Base-by-base conservation (phyloP, 2,113 vertebrate species). In the Ia io region DNA sequence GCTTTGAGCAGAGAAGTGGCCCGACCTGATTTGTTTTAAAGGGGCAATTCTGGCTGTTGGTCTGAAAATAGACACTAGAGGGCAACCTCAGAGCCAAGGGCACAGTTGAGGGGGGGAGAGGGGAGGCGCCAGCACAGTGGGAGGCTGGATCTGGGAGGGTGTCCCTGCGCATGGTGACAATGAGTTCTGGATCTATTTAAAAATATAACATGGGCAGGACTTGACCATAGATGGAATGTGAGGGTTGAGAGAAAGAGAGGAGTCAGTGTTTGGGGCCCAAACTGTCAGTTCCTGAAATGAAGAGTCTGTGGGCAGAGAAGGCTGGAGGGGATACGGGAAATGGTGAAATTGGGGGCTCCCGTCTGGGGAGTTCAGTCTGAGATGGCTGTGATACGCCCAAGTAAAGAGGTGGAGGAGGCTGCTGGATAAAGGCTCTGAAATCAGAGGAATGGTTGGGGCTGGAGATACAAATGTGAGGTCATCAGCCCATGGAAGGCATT, bases 91-190 rank as follows among this genome's bases (percentile, higher is more conserved):
- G 4, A 16, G 25, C 23, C 32, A 6, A 5, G 17, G 25, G 22
- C 6, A 9, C 4, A 3, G 3, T 18, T 9, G 28, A 30, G 53
- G 73, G 49, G 28, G 17, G 51, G 17, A 2, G 17, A 6, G 6
- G 51, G 51, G 51, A 1, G 5, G 17, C 20, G 4, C 5, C 13
- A 14, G 5, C 2, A 1, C 14, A 51, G 42, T 7, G 12, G 1
- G 32, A 8, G 2, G 35, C 40, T 79, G 37, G 22, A 49, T 16
- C 32, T 47, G 40, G 30, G 3, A 4, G 8, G 10, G 32, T 61
- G 40, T 59, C 37, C 1, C 2, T 9, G 22, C 28, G 9, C 1
- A 1, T 40, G 20, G 20, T 9, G 35, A 9, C 32, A 40, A 18
- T 40, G 2, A 40, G 6, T 14, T 88, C 51, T 17, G 11, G 22